Evolutionary conservation across 2,113 vertebrate genomes (phyloP).

Genomic region (Labrus mixtus): DNA sequence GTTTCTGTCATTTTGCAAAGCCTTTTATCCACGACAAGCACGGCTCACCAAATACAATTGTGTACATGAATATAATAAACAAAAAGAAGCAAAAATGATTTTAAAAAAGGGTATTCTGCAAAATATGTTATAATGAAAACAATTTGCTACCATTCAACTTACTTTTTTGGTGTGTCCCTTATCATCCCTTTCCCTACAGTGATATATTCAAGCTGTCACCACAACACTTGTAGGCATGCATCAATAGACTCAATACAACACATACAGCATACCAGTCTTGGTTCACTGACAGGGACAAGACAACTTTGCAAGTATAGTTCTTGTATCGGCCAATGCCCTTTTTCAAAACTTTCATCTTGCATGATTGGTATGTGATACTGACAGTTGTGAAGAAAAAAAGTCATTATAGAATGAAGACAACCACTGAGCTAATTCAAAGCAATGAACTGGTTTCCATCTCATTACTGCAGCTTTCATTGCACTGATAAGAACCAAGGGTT

Average conservation of each 20-base stretch:
- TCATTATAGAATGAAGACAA: slow-evolving; percentile 22
- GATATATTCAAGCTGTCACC: neutral
- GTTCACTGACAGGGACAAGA: neutral
- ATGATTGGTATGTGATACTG: slow-evolving; percentile 28
- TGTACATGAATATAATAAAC: neutral
- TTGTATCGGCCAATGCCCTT: neutral
- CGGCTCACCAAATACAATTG: slow-evolving; percentile 1
- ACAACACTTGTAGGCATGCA: neutral
- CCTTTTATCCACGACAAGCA: slow-evolving; percentile 42
- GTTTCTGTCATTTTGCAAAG: slow-evolving; percentile 46
- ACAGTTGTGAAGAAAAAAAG: slow-evolving; percentile 17
- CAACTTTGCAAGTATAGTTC: neutral
- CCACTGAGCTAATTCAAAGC: slow-evolving; percentile 52
- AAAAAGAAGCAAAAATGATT: neutral
- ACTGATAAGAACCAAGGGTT: neutral
- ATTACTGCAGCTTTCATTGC: slow-evolving; percentile 18
- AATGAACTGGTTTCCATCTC: slow-evolving; percentile 29
- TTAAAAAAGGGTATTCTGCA: neutral
- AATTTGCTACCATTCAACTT: neutral
- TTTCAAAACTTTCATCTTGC: neutral
- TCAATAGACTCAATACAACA: neutral
- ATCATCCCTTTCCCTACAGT: neutral
- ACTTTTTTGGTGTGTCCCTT: neutral
- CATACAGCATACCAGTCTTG: neutral
- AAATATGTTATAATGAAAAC: neutral